Percentiles rank a stretch among this genome's conserved stretches.
Evolutionary conservation across 2,113 vertebrate species (phyloP).

Genomic region (Mobula birostris): DNA sequence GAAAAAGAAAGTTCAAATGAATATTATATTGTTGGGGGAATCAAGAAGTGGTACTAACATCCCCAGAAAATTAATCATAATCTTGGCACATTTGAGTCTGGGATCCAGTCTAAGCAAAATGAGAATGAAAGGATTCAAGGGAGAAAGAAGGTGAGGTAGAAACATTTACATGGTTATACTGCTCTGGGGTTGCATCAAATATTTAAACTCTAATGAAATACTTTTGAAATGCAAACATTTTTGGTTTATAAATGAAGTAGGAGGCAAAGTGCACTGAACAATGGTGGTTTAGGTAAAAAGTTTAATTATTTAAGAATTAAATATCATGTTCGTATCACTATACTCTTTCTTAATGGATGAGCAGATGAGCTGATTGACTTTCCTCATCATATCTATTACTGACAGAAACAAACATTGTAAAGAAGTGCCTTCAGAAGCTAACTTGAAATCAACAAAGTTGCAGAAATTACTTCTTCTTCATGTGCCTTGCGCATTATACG

Average conservation of each 20-base stretch:
- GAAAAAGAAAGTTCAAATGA: not conserved
- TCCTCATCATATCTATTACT: no score
- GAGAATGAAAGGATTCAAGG: not conserved
- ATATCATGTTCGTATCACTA: no score
- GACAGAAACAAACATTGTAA: no score
- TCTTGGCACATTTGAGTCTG: not conserved
- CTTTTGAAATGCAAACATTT: not conserved
- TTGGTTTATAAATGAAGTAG: not conserved
- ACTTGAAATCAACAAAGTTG: not conserved
- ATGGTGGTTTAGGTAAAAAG: no score
- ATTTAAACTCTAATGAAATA: not conserved
- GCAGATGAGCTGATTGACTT: no score
- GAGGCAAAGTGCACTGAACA: no score
- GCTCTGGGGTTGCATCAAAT: not conserved
- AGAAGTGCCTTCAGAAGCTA: not conserved
- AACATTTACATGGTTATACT: not conserved
- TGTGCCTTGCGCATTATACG: no score
- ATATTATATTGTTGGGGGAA: not conserved
- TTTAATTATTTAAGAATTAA: no score
- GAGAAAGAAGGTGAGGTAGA: not conserved
- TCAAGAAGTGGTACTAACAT: not conserved
- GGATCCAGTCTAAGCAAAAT: not conserved
- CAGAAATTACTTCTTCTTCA: not conserved
- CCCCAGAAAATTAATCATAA: not conserved
- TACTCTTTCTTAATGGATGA: no score